Evolutionary conservation across 2,888 invertebrate genomes (phyloP), one percentile per base, ranked within the genome.

Genomic region (Rhingia campestris): DNA sequence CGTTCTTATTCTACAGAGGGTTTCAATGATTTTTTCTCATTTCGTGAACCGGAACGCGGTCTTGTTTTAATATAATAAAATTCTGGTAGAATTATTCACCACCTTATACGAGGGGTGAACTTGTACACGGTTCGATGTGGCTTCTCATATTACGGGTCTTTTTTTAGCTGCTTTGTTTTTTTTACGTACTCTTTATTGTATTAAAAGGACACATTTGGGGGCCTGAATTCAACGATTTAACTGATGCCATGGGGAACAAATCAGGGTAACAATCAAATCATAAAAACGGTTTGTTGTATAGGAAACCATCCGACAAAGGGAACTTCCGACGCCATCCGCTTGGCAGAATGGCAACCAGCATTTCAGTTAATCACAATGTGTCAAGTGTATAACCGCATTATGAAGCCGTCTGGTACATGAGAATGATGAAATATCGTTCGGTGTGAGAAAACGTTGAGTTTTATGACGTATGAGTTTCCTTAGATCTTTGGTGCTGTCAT

Each of bases 311-410:
- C 22, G 75, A 67, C 72, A 81, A 81, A 72, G 51, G 63, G 14
- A 80, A 43, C 33, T 59, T 49, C 45, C 61, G 9, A 12, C 49
- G 35, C 64, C 53, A 35, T 7, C 39, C 6, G 6, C 10, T 39
- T 22, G 30, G 63, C 63, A 58, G 76, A 73, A 74, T 61, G 43
- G 79, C 51, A 75, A 81, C 76, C 81, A 67, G 41, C 56, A 74
- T 81, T 64, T 75, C 79, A 66, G 72, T 80, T 86, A 76, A 84
- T 79, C 82, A 84, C 74, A 87, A 86, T 86, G 81, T 86, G 87
- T 87, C 87, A 87, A 79, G 69, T 70, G 67, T 86, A 75, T 86
- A 86, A 86, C 86, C 86, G 70, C 77, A 86, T 87, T 86, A 86
- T 76, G 54, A 35, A 33, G 53, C 66, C 54, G 51, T 49, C 53